These are phyloP conservation scores for Mastomys coucha DNA, from an alignment of 2,113 vertebrate genomes.

Conservation along the genomic window DNA sequence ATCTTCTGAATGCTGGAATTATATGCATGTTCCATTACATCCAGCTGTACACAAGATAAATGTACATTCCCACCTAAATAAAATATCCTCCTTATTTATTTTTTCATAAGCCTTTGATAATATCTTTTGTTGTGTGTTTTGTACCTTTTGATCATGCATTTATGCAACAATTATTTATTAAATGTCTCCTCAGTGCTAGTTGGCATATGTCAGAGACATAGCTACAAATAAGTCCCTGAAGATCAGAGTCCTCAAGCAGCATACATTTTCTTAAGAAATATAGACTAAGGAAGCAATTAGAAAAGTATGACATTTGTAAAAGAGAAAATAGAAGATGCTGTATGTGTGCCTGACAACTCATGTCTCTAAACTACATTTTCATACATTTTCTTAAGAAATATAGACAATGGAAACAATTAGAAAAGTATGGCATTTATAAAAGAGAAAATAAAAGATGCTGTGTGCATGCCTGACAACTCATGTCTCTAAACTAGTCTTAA, in stretches of 20 bases:
- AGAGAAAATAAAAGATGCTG: conserved; percentile 9
- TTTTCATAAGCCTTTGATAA: conserved; percentile 25
- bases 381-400: conserved; percentile 32
- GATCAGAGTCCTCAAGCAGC: background rate
- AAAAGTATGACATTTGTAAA: conserved; percentile 19
- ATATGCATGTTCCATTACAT: background rate
- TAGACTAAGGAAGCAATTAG: background rate
- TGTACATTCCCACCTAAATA: background rate
- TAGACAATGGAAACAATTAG: background rate
- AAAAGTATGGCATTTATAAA: conserved; percentile 17
- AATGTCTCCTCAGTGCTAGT: conserved; percentile 11
- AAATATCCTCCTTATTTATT: background rate
- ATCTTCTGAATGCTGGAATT: background rate
- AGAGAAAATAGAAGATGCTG: conserved; percentile 10
- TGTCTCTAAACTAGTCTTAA: background rate
- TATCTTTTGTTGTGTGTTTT: conserved; percentile 45
- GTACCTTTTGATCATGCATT: conserved; percentile 28
- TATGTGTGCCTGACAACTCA: background rate
- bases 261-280: conserved; percentile 33
- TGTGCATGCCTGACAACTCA: background rate
- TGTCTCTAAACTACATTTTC: background rate
- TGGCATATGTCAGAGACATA: conserved; percentile 21
- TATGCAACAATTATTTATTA: conserved; percentile 58
- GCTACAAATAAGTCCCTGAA: conserved; percentile 40
- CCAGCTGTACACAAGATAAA: background rate